These are phyloP conservation scores for Mizuhopecten yessoensis DNA, from an alignment of 1,140 invertebrate species.

Conservation along the genomic window DNA sequence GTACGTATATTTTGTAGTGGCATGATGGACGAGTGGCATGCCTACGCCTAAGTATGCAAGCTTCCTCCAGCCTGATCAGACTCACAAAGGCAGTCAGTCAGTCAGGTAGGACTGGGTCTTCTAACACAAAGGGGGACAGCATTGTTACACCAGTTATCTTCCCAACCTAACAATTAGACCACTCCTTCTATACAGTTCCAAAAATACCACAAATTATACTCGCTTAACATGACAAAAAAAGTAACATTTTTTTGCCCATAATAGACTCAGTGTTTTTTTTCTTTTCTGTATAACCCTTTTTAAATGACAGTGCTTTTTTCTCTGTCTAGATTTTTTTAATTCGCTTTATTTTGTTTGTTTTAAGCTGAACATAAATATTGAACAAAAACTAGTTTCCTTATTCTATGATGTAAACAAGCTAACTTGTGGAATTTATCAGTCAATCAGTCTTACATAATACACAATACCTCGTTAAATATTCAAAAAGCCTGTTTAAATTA, in stretches of 20 bases:
- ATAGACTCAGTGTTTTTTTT: too few relatives aligned
- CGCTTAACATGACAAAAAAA: not conserved
- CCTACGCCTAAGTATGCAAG: not conserved
- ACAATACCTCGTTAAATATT: too few relatives aligned
- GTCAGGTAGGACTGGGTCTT: not conserved
- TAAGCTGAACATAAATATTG: not conserved
- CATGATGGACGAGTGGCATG: slow-evolving; percentile 17
- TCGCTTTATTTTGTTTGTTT: too few relatives aligned
- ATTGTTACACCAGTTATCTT: not conserved
- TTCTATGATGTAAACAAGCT: too few relatives aligned
- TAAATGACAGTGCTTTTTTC: not conserved
- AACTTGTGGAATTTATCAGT: too few relatives aligned
- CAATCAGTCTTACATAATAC: too few relatives aligned
- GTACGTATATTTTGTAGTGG: slow-evolving; percentile 10
- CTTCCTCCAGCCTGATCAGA: not conserved
- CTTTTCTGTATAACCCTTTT: too few relatives aligned
- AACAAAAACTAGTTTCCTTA: too few relatives aligned
- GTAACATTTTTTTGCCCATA: not conserved
- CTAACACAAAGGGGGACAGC: not conserved
- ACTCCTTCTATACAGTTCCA: not conserved
- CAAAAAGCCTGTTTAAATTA: too few relatives aligned
- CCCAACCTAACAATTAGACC: not conserved
- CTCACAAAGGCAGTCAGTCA: not conserved
- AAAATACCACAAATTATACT: not conserved
- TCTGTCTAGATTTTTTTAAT: not conserved